Evolutionary conservation across 2,797 vertebrate species (phyloP), one percentile per base, ranked within the genome.

Genomic region (Ibycter americanus): DNA sequence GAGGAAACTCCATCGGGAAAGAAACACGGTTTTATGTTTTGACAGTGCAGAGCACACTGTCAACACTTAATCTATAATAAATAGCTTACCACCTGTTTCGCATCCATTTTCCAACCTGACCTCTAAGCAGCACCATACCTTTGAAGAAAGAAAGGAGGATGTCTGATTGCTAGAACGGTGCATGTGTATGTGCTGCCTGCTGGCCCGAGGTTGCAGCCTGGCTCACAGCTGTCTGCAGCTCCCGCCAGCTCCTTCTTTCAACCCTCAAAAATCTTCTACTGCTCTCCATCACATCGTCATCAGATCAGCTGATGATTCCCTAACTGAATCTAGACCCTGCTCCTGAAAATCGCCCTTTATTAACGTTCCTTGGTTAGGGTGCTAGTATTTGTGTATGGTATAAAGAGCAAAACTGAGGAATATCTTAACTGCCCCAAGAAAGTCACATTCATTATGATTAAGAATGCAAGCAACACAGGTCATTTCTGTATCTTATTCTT

Each of bases 21-120:
- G 95, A 92, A 86, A 67, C 72, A 80, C 7, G 85, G 46, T 15
- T 82, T 92, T 87, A 56, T 76, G 68, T 95, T 93, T 93, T 96
- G 95, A 94, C 94, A 96, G 91, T 89, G 77, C 68, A 58, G 82
- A 89, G 90, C 38, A 34, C 83, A 44, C 82, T 92, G 93, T 95
- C 94, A 95, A 92, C 89, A 67, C 84, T 93, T 96, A 95, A 96
- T 96, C 93, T 90, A 85, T 95, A 94, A 97, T 95, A 96, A 96
- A 97, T 87, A 94, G 81, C 83, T 83, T 77, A 67, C 77, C 93
- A 97, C 95, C 94, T 95, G 93, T 70, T 94, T 66, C 62, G 3
- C 82, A 92, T 86, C 88, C 79, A 92, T 92, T 96, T 97, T 85
- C 87, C 88, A 92, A 4, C 66, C 89, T 90, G 68, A 89, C 73